Evolutionary conservation across 2,113 vertebrate species (phyloP).

Genomic region (Mastomys coucha): DNA sequence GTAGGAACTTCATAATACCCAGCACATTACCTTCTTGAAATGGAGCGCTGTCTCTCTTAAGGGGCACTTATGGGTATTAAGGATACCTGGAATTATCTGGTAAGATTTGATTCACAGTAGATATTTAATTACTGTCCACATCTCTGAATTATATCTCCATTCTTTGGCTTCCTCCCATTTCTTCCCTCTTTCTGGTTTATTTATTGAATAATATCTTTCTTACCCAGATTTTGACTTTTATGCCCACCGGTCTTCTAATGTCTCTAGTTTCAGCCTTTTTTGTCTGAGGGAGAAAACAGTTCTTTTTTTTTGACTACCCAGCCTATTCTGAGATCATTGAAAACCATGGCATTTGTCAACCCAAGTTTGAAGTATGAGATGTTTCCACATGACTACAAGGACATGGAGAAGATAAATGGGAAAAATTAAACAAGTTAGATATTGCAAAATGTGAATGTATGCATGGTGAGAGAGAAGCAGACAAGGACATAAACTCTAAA

Average conservation of each 20-base stretch:
- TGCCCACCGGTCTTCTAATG: neutral
- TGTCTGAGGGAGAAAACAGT: neutral
- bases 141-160: neutral
- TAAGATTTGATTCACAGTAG: neutral
- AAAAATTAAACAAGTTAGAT: neutral
- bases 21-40: conserved; percentile 20
- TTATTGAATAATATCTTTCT: neutral
- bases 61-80: neutral
- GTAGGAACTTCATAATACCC: neutral
- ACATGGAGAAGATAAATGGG: neutral
- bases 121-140: conserved; percentile 13
- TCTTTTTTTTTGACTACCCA: neutral
- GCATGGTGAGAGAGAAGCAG: neutral
- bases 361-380: conserved; percentile 22
- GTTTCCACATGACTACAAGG: conserved; percentile 9
- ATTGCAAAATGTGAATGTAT: neutral
- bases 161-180: neutral
- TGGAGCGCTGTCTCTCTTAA: neutral
- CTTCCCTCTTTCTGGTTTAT: neutral
- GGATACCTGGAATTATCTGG: neutral
- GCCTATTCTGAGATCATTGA: neutral
- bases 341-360: neutral
- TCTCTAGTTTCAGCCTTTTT: conserved; percentile 17
- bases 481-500: neutral
- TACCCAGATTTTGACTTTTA: neutral